Percentiles rank a stretch among this genome's conserved stretches.
phyloP scores from a whole-genome alignment of 1,140 invertebrate species.

The Rhagoletis pomonella region DNA sequence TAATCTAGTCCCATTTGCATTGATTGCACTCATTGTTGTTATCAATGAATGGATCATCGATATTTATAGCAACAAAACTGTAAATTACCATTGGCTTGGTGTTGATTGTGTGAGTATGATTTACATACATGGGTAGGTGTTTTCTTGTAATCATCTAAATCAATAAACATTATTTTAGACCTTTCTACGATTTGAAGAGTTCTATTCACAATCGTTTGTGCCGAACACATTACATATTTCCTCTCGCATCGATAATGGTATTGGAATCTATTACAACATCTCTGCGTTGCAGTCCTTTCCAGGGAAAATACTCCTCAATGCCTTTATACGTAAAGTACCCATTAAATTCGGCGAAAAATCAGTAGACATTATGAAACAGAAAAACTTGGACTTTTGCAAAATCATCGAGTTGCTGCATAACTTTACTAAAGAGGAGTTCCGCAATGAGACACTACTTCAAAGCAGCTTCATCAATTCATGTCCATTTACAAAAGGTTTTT shows the following conservation, averaged over 20 bases:
- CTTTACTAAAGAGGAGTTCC: neutral
- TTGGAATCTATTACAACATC: slow-evolving; percentile 55
- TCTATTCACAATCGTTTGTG: slow-evolving; percentile 57
- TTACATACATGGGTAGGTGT: neutral
- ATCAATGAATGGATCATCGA: neutral
- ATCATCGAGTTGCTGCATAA: slow-evolving; percentile 51
- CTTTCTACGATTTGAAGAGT: slow-evolving; percentile 35
- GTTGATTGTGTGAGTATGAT: neutral
- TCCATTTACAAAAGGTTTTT: slow-evolving; percentile 56
- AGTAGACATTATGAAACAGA: slow-evolving; percentile 12
- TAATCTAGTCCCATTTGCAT: neutral
- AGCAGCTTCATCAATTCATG: slow-evolving; percentile 55
- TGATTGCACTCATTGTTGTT: neutral
- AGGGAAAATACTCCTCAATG: slow-evolving; percentile 55
- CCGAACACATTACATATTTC: slow-evolving; percentile 53
- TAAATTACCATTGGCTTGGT: too few species aligned
- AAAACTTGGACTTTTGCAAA: slow-evolving; percentile 58
- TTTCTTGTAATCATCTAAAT: neutral
- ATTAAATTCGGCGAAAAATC: neutral
- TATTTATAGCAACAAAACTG: too few species aligned
- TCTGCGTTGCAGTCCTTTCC: slow-evolving; percentile 51
- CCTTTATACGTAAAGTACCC: slow-evolving; percentile 54
- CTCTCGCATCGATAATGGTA: slow-evolving; percentile 40
- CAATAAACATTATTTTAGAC: too few species aligned
- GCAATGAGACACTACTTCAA: slow-evolving; percentile 32